phyloP scores from a whole-genome alignment of 2,888 invertebrate genomes.

The Limnephilus marmoratus region DNA sequence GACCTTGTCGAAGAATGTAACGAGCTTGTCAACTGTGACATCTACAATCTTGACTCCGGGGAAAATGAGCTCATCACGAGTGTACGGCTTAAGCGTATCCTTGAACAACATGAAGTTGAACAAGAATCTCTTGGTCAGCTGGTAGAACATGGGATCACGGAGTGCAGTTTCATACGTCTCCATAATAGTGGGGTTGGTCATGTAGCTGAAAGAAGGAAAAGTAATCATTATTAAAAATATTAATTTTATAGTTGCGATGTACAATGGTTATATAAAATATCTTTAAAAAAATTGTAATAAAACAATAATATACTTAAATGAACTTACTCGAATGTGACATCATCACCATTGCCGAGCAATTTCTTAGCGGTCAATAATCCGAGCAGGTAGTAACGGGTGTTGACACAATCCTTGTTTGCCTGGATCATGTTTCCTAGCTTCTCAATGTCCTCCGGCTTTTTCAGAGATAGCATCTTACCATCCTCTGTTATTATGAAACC shows the following conservation, averaged over 20 bases:
- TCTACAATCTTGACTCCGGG: slow-evolving; percentile 81
- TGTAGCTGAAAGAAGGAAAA: slow-evolving; percentile 70
- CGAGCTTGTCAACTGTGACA: slow-evolving; percentile 80
- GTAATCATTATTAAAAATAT: slow-evolving; percentile 46
- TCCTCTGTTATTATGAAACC: slow-evolving; percentile 73
- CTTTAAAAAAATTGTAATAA: too few relatives aligned
- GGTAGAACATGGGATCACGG: slow-evolving; percentile 86
- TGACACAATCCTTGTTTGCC: slow-evolving; percentile 80
- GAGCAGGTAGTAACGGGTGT: slow-evolving; percentile 79
- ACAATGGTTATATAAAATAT: too few relatives aligned
- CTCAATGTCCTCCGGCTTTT: slow-evolving; percentile 79
- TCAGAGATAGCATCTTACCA: slow-evolving; percentile 78
- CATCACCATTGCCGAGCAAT: slow-evolving; percentile 77
- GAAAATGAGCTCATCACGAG: slow-evolving; percentile 79
- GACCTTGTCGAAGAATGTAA: slow-evolving; percentile 84
- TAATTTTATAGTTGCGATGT: too few relatives aligned
- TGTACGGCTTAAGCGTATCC: slow-evolving; percentile 79
- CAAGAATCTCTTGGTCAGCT: slow-evolving; percentile 80
- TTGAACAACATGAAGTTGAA: slow-evolving; percentile 80
- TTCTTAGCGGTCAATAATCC: slow-evolving; percentile 77
- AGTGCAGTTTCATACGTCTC: slow-evolving; percentile 81
- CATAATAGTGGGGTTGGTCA: slow-evolving; percentile 78
- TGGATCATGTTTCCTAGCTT: slow-evolving; percentile 82
- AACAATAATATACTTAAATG: background rate
- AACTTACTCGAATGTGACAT: slow-evolving; percentile 66